These are phyloP conservation scores for Sigmodon hispidus DNA, from an alignment of 2,113 vertebrate species.

Conservation along the genomic window DNA sequence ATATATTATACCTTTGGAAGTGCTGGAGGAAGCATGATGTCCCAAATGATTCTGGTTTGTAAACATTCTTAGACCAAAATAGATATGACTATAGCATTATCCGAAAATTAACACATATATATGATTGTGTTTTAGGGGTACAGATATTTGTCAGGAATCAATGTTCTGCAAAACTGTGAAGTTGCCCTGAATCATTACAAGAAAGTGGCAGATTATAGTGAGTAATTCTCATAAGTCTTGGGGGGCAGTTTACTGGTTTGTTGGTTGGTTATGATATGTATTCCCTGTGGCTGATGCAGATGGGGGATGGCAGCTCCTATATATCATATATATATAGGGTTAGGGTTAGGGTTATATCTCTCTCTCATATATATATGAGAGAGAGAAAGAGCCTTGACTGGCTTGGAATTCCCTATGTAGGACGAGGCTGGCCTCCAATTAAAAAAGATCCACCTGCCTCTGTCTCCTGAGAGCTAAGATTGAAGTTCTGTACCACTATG, in stretches of 20 bases:
- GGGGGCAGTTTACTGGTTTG: no score
- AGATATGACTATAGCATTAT: slow-evolving; percentile 16
- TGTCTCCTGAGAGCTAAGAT: not conserved
- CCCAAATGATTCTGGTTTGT: slow-evolving; percentile 85
- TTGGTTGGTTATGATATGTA: not conserved
- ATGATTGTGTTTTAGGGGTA: slow-evolving; percentile 79
- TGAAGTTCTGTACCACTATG: no score
- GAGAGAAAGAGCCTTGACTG: no score
- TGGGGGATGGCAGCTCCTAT: no score
- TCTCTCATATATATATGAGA: not conserved
- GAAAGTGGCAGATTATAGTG: slow-evolving; percentile 82
- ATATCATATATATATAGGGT: no score
- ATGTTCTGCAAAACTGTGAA: slow-evolving; percentile 83
- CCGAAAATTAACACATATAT: slow-evolving; percentile 46
- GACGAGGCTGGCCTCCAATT: not conserved
- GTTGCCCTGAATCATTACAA: slow-evolving; percentile 82
- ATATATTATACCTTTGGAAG: slow-evolving; percentile 84
- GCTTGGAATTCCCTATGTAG: not conserved
- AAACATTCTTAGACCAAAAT: slow-evolving; percentile 42
- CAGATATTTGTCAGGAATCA: slow-evolving; percentile 83
- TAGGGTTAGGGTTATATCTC: no score
- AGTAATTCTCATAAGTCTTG: slow-evolving; percentile 49
- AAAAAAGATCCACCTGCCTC: not conserved
- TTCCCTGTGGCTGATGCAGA: no score
- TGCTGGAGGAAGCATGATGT: slow-evolving; percentile 83